These are phyloP conservation scores for Lycaena phlaeas DNA, from an alignment of 2,888 invertebrate species.

Conservation along the genomic window DNA sequence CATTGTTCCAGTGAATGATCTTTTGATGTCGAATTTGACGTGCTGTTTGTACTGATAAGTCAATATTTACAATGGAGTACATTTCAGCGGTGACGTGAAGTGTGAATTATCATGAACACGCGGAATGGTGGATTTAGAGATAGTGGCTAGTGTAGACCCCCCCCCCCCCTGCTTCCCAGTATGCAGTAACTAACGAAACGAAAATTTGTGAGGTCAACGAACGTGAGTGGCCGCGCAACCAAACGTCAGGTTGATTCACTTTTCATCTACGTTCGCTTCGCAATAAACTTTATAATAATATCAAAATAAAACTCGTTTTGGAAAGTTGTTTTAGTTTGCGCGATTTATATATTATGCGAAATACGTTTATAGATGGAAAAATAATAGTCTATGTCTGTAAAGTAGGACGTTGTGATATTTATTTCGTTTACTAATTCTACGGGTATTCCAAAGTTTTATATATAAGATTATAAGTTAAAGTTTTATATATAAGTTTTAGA, in stretches of 20 bases:
- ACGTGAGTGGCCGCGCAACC: constrained; percentile 63
- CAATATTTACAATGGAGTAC: constrained; percentile 8
- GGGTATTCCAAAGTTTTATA: too few relatives aligned
- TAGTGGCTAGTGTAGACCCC: constrained; percentile 17
- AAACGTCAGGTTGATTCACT: constrained; percentile 70
- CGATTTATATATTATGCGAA: not conserved
- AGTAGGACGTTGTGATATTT: too few relatives aligned
- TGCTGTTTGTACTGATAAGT: not conserved
- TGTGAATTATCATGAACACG: constrained; percentile 38
- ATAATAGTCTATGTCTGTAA: too few relatives aligned
- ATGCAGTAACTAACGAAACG: constrained; percentile 62
- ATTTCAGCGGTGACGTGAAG: constrained; percentile 39
- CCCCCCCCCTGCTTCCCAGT: too few relatives aligned
- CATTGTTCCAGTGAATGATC: not conserved
- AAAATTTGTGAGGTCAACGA: constrained; percentile 71
- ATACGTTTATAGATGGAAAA: not conserved
- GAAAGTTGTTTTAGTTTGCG: constrained; percentile 18
- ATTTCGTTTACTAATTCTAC: too few relatives aligned
- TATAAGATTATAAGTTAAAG: too few relatives aligned
- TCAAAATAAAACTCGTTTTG: constrained; percentile 39
- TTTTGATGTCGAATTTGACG: not conserved
- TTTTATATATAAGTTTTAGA: too few relatives aligned
- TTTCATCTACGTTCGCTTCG: constrained; percentile 63
- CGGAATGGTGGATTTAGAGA: constrained; percentile 39
- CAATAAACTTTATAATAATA: constrained; percentile 30